phyloP scores from a whole-genome alignment of 2,797 vertebrate species.

The Melanogrammus aeglefinus region DNA sequence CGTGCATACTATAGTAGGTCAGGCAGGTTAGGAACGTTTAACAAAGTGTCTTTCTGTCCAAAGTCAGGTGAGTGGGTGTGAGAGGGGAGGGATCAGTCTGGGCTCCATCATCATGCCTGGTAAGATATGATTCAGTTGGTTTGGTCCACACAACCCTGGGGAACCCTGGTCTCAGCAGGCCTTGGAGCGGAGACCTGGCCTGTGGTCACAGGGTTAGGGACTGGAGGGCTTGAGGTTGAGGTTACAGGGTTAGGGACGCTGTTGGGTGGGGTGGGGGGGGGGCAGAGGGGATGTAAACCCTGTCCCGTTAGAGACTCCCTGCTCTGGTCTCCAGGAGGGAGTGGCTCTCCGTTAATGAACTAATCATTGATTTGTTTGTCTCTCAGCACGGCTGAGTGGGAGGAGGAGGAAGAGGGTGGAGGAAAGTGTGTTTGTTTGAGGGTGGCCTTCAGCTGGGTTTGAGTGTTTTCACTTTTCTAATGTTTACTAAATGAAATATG shows the following conservation, averaged over 20 bases:
- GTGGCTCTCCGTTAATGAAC: conserved; percentile 72
- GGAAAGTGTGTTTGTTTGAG: not conserved
- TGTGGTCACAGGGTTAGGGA: conserved; percentile 36
- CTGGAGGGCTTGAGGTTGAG: no score
- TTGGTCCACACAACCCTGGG: no score
- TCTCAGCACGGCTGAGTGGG: conserved; percentile 31
- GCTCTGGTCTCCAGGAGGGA: conserved; percentile 58
- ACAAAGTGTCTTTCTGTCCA: not conserved
- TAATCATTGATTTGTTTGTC: conserved; percentile 61
- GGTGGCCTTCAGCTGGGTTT: not conserved
- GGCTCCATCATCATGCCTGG: not conserved
- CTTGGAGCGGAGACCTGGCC: conserved; percentile 12
- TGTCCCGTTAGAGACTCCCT: conserved; percentile 48
- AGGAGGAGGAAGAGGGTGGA: not conserved
- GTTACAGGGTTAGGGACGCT: no score
- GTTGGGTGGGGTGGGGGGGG: not conserved
- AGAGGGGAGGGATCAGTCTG: not conserved
- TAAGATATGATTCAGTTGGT: not conserved
- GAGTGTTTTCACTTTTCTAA: not conserved
- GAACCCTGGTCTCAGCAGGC: not conserved
- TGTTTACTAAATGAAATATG: not conserved
- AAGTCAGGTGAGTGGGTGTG: not conserved
- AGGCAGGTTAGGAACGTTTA: not conserved
- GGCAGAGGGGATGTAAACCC: conserved; percentile 40
- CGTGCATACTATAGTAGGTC: not conserved